Conservation (phyloP, 2,113 vertebrate species). For the Stigmatopora nigra region DNA sequence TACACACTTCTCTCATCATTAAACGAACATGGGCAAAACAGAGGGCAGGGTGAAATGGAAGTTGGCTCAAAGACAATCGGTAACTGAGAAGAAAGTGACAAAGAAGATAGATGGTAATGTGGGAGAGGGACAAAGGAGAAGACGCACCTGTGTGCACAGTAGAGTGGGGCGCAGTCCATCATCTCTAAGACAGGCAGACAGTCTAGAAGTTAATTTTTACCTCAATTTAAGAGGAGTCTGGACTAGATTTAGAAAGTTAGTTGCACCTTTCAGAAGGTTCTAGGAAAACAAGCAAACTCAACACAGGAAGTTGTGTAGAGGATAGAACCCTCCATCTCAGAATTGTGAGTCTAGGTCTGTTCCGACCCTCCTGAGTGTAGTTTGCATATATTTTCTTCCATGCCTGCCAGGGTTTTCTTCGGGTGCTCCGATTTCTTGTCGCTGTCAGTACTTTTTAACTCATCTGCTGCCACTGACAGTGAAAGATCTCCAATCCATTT, state of each 20-base stretch:
- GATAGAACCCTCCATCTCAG: too few species aligned
- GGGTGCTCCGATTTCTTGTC: too few species aligned
- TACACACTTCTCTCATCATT: slow-evolving; percentile 29
- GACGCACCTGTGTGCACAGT: slow-evolving; percentile 47
- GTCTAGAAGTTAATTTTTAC: slow-evolving; percentile 67
- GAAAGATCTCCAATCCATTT: too few species aligned
- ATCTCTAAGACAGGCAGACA: slow-evolving; percentile 52
- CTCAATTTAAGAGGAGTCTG: slow-evolving; percentile 31
- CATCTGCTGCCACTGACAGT: too few species aligned
- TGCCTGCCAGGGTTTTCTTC: too few species aligned
- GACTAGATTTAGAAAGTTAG: slow-evolving; percentile 22
- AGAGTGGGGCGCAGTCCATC: slow-evolving; percentile 57
- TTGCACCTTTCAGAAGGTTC: slow-evolving; percentile 27
- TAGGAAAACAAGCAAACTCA: slow-evolving; percentile 9
- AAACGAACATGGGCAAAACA: slow-evolving; percentile 29
- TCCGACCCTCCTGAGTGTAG: too few species aligned
- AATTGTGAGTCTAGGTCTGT: too few species aligned
- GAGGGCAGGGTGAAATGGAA: slow-evolving; percentile 10
- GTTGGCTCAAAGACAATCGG: slow-evolving; percentile 3
- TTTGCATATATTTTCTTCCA: too few species aligned
- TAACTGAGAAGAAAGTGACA: slow-evolving; percentile 24
- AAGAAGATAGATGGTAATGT: slow-evolving; percentile 27
- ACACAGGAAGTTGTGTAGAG: too few species aligned
- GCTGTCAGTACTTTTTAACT: too few species aligned
- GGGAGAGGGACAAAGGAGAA: neutral